A percentile compares a stretch with the other conserved stretches of the same genome.
Conservation (phyloP, 2,888 invertebrate genomes). For the Lithophane ornitopus region DNA sequence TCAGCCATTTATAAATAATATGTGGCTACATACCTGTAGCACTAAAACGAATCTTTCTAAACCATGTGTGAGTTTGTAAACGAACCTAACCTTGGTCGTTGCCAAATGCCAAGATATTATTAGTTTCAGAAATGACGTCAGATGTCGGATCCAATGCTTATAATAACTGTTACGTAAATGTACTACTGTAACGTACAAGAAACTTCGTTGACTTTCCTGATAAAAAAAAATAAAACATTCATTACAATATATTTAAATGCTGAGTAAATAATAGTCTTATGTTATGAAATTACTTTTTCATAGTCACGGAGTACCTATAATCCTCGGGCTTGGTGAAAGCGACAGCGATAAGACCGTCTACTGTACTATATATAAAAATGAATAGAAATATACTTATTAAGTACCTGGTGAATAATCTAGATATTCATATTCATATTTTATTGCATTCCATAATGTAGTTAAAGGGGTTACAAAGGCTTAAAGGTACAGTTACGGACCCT, state of each 20-base stretch:
- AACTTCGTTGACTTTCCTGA: neutral
- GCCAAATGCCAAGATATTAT: conserved; percentile 39
- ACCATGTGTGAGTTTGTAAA: conserved; percentile 8
- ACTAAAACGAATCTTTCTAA: conserved; percentile 8
- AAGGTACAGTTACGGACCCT: no score
- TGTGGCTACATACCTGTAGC: conserved; percentile 8
- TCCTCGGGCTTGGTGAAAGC: no score
- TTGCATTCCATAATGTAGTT: no score
- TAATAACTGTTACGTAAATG: conserved; percentile 5
- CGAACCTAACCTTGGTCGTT: conserved; percentile 23
- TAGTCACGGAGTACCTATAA: neutral
- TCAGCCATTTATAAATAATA: neutral
- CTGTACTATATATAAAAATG: neutral
- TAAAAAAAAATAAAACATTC: neutral
- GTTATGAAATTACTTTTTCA: neutral
- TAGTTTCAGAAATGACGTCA: conserved; percentile 30
- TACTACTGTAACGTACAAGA: neutral
- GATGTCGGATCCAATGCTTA: neutral
- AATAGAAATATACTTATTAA: neutral
- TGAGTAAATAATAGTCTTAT: neutral
- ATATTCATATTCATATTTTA: no score
- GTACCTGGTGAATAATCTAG: no score
- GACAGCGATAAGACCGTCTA: conserved; percentile 1
- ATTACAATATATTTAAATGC: neutral
- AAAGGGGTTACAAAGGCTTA: no score